These are phyloP conservation scores for Aethes cnicana DNA, from an alignment of 2,888 invertebrate species.

Conservation along the genomic window DNA sequence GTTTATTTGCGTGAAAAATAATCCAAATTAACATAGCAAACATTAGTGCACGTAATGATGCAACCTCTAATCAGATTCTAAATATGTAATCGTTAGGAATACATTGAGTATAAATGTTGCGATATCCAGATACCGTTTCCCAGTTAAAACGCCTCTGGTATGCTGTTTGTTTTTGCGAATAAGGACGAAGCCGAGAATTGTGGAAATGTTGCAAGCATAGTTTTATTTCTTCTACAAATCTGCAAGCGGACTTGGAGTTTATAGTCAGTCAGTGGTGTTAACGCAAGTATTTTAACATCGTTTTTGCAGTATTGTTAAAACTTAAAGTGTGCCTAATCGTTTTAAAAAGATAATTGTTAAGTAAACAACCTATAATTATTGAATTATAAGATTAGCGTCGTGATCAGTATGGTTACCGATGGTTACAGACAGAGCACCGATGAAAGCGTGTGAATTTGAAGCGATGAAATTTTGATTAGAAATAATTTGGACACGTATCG, in stretches of 20 bases:
- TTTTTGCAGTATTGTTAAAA: too few species aligned
- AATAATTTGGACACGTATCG: constrained; percentile 41
- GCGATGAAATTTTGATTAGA: constrained; percentile 27
- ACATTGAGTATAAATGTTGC: constrained; percentile 31
- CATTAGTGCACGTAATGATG: constrained; percentile 51
- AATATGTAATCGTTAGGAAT: constrained; percentile 33
- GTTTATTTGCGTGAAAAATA: constrained; percentile 66
- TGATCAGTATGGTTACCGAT: not conserved
- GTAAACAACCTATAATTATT: too few species aligned
- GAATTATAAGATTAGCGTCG: too few species aligned
- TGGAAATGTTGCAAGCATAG: not conserved
- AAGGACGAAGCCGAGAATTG: constrained; percentile 5
- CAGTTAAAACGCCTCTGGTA: constrained; percentile 34
- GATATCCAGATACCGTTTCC: constrained; percentile 33
- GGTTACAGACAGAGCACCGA: not conserved
- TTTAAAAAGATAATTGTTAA: too few species aligned
- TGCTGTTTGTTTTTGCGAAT: constrained; percentile 38
- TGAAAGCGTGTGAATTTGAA: constrained; percentile 19
- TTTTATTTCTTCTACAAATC: not conserved
- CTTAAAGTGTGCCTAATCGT: too few species aligned
- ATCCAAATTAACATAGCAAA: constrained; percentile 60
- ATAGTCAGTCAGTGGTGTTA: too few species aligned
- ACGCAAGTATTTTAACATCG: too few species aligned
- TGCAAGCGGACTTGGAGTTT: too few species aligned
- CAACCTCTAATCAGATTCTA: constrained; percentile 38